These are phyloP conservation scores for Polypterus bichir DNA, from an alignment of 2,113 vertebrate species.

Conservation along the genomic window DNA sequence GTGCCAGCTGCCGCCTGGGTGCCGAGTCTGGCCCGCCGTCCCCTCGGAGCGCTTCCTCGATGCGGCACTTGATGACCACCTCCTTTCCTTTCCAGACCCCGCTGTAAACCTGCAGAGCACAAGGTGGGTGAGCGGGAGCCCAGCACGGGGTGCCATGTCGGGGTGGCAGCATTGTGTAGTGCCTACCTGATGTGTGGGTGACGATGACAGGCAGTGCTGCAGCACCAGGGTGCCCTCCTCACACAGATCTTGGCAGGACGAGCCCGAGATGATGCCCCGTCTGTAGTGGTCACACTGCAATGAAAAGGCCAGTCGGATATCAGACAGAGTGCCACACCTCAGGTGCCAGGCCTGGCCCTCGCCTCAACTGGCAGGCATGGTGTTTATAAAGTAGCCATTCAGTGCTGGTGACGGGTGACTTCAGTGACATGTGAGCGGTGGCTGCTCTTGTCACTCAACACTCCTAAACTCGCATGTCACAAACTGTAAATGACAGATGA, in stretches of 20 bases:
- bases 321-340: neutral
- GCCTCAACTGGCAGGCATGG: too few relatives aligned
- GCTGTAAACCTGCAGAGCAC: conserved; percentile 64
- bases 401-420: too few relatives aligned
- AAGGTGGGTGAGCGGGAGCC: too few relatives aligned
- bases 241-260: conserved; percentile 78
- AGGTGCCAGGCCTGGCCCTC: neutral
- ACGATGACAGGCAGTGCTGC: conserved; percentile 73
- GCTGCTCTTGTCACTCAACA: too few relatives aligned
- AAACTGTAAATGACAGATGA: too few relatives aligned
- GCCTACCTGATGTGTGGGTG: conserved; percentile 71
- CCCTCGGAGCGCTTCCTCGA: conserved; percentile 49
- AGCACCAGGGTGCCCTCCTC: conserved; percentile 65
- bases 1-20: conserved; percentile 55
- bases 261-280: conserved; percentile 86
- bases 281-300: conserved; percentile 87
- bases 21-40: conserved; percentile 38
- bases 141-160: too few relatives aligned
- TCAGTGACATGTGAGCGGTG: too few relatives aligned
- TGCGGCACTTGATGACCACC: conserved; percentile 83
- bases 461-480: too few relatives aligned
- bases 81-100: conserved; percentile 78
- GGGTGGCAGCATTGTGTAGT: neutral
- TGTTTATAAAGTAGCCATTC: too few relatives aligned
- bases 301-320: conserved; percentile 18